Base-by-base conservation (phyloP, 2,113 vertebrate species). In the Halichoeres trimaculatus region DNA sequence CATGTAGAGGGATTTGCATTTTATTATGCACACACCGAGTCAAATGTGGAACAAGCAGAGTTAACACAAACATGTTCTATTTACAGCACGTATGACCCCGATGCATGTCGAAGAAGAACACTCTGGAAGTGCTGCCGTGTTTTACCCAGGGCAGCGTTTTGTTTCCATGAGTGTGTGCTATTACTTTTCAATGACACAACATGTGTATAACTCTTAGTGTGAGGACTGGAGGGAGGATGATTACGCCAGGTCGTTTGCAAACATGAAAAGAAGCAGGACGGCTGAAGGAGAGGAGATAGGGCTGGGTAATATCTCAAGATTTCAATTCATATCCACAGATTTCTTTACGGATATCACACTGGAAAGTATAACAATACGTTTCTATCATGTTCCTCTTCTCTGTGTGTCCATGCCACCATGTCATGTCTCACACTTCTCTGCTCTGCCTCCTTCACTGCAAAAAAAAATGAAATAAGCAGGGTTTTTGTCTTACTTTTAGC, bases 1-100 rank as follows among this genome's bases (percentile, higher is more conserved):
- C 50, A 62, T 53, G 45, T 11, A 16, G 30, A 53, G 22, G 48
- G n/a, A 45, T 45, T 72, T 62, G 48, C 57, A 54, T 61, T 43
- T 53, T 36, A 51, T 14, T 8, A 9, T 45, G 23, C 17, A 35
- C 53, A 23, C 35, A 20, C 9, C 36, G 6, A 2, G 38, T 45
- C 55, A 48, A 26, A 73, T 63, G 36, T 38, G 26, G 52, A 40
- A 24, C 11, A n/a, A 48, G 53, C 41, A 19, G 19, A 53, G 16
- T 26, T 26, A 63, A 62, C 38, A 72, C 24, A 40, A 40, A 57
- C 34, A 53, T 4, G 10, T 61, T 30, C 13, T 54, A 17, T 45
- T 35, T 45, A 45, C 36, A 35, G 19, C 10, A 71, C 24, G 50
- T 2, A 47, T 43, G 45, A 55, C n/a, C 26, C 12, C 19, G 41